phyloP scores from a whole-genome alignment of 2,888 invertebrate species.

The Adelphocoris suturalis region DNA sequence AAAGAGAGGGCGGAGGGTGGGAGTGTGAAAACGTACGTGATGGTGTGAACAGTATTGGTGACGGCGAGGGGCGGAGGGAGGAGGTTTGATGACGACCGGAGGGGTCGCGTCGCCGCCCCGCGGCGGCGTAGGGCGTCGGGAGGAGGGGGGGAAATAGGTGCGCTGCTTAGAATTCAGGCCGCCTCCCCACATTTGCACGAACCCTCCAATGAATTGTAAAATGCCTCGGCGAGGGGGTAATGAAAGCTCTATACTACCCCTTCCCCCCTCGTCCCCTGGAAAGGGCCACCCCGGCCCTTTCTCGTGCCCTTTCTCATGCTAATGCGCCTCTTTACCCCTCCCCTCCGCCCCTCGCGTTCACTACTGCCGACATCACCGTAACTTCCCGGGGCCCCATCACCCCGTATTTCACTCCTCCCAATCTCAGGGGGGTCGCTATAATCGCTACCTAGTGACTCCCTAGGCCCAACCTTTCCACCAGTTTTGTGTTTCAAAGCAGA shows the following conservation, averaged over 20 bases:
- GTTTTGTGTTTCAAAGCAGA: slow-evolving; percentile 58
- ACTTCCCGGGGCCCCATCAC: slow-evolving; percentile 6
- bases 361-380: slow-evolving; percentile 12
- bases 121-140: background rate
- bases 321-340: slow-evolving; percentile 51
- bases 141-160: slow-evolving; percentile 38
- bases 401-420: slow-evolving; percentile 26
- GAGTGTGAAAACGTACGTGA: slow-evolving; percentile 22
- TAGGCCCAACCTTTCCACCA: slow-evolving; percentile 32
- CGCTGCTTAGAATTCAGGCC: slow-evolving; percentile 63
- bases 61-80: background rate
- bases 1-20: background rate
- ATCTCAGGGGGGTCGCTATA: slow-evolving; percentile 44
- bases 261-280: background rate
- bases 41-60: background rate
- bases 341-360: slow-evolving; percentile 17
- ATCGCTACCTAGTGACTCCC: slow-evolving; percentile 40
- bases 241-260: slow-evolving; percentile 61
- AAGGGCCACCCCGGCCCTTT: background rate
- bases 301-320: slow-evolving; percentile 63
- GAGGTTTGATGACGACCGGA: background rate
- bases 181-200: slow-evolving; percentile 59
- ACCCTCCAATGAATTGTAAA: slow-evolving; percentile 68
- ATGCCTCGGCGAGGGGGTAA: slow-evolving; percentile 40
- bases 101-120: background rate